Conservation (phyloP, 2,797 vertebrate genomes). For the Epinephelus coioides region DNA sequence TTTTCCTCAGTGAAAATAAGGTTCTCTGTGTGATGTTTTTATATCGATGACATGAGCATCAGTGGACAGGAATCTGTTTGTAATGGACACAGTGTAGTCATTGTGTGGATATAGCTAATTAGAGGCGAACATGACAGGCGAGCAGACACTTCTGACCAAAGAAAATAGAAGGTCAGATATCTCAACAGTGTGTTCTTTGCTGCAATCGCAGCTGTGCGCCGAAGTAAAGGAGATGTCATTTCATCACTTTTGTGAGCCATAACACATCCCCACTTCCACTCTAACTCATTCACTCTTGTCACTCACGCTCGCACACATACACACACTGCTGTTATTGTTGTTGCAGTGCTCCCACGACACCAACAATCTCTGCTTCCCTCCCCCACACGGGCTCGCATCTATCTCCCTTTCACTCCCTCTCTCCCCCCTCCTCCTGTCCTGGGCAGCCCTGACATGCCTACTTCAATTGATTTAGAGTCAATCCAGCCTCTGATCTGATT, state of each 20-base stretch:
- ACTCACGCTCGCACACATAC: conserved; percentile 68
- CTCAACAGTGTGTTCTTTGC: conserved; percentile 80
- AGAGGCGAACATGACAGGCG: conserved; percentile 77
- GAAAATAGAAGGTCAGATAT: conserved; percentile 84
- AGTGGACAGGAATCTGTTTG: conserved; percentile 52
- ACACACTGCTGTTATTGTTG: conserved; percentile 89
- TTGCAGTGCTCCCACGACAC: conserved; percentile 88
- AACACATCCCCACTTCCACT: conserved; percentile 83
- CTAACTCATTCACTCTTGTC: conserved; percentile 78
- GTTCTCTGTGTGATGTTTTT: background rate
- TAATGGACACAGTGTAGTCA: conserved; percentile 64
- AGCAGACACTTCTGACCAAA: conserved; percentile 73
- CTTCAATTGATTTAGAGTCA: conserved; percentile 86
- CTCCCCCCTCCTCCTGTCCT: conserved; percentile 76
- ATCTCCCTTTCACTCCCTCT: conserved; percentile 83
- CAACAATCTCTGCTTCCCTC: conserved; percentile 87
- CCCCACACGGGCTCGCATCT: conserved; percentile 82
- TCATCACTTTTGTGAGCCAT: conserved; percentile 88
- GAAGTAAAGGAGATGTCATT: conserved; percentile 88
- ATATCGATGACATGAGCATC: conserved; percentile 36
- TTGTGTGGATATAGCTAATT: conserved; percentile 67
- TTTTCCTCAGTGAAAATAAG: conserved; percentile 27
- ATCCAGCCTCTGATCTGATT: conserved; percentile 85
- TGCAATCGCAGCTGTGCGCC: conserved; percentile 86
- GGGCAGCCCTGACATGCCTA: conserved; percentile 81